Evolutionary conservation across 1,140 invertebrate genomes (phyloP).

Genomic region (Acromyrmex echinatior): DNA sequence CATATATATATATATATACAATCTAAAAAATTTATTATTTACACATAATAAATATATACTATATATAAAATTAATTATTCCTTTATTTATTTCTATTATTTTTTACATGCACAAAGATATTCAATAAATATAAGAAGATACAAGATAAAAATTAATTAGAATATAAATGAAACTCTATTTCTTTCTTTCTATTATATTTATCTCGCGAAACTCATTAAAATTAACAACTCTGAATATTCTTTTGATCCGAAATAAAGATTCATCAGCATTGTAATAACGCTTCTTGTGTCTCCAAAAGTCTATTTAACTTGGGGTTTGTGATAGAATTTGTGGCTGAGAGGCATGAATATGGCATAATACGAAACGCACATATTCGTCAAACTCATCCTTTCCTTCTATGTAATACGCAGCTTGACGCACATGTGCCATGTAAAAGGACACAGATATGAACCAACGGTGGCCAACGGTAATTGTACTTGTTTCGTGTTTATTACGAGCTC

Average conservation of each 20-base stretch:
- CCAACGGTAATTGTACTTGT: constrained; percentile 17
- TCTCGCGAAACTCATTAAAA: neutral
- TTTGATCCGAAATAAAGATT: neutral
- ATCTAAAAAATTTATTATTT: too few species aligned
- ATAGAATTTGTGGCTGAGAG: neutral
- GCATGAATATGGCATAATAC: neutral
- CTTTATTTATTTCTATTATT: neutral
- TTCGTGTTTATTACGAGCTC: constrained; percentile 25
- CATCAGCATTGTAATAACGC: neutral
- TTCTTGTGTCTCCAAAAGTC: neutral
- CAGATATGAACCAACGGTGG: neutral
- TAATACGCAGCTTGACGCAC: constrained; percentile 24
- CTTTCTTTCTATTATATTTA: neutral
- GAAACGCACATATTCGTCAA: neutral
- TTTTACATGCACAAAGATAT: neutral
- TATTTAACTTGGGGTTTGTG: neutral
- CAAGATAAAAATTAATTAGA: neutral
- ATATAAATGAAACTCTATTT: neutral
- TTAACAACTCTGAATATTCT: neutral
- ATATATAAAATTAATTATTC: neutral
- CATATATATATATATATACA: too few species aligned
- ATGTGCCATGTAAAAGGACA: constrained; percentile 19
- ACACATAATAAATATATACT: neutral
- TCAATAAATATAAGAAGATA: neutral
- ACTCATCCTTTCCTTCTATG: constrained; percentile 8